Conservation (phyloP, 2,113 vertebrate species). For the Catagonus wagneri region DNA sequence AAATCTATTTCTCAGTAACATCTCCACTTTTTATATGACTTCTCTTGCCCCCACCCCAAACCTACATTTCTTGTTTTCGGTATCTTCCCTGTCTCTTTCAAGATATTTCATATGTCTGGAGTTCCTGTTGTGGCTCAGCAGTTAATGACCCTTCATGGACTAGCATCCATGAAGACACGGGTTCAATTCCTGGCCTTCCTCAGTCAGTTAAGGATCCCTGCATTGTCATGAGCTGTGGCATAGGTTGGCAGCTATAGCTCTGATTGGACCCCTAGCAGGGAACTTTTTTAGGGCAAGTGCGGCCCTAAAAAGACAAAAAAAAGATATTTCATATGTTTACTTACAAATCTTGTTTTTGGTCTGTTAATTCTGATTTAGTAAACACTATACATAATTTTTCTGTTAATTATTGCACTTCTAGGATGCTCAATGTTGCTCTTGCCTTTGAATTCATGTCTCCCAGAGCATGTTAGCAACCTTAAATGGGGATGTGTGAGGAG, state of each 20-base stretch:
- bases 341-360: not conserved
- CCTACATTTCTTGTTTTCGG: not conserved
- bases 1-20: not conserved
- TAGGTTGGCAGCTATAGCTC: too few relatives aligned
- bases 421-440: not conserved
- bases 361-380: not conserved
- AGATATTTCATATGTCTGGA: not conserved
- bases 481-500: not conserved
- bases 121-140: too few relatives aligned
- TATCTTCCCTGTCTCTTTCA: not conserved
- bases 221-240: too few relatives aligned
- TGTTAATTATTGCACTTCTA: not conserved
- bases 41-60: fast-evolving
- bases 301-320: too few relatives aligned
- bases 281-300: too few relatives aligned
- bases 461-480: not conserved
- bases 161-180: too few relatives aligned
- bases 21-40: not conserved
- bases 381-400: not conserved
- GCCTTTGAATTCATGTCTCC: not conserved
- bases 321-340: not conserved
- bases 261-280: too few relatives aligned
- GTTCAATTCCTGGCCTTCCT: too few relatives aligned
- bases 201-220: too few relatives aligned
- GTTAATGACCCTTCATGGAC: too few relatives aligned